Evolutionary conservation across 2,113 vertebrate genomes (phyloP).

Genomic region (Pristiophorus japonicus): DNA sequence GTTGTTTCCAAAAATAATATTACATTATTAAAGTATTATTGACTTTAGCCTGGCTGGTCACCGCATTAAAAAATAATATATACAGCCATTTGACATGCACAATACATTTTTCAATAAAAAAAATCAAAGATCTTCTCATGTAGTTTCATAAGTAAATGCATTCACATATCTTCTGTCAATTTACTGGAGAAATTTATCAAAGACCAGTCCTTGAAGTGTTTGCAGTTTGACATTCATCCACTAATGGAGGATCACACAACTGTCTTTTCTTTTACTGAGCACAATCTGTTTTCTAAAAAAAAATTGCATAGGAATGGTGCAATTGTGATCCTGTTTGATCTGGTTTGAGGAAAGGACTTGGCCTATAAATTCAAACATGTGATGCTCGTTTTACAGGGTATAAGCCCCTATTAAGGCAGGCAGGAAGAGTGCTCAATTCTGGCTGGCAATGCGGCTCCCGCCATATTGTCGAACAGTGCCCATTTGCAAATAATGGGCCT

Average conservation of each 20-base stretch:
- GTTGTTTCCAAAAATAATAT: background rate
- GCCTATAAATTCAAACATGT: background rate
- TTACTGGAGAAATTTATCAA: background rate
- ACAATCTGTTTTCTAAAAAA: background rate
- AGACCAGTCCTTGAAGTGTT: background rate
- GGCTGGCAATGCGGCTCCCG: background rate
- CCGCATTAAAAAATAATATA: constrained; percentile 4
- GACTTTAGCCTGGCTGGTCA: background rate
- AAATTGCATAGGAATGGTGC: background rate
- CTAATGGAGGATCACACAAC: background rate
- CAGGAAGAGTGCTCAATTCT: background rate
- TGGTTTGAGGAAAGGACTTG: background rate
- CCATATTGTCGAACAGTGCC: background rate
- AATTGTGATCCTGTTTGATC: background rate
- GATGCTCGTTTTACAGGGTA: background rate
- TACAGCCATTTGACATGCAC: constrained; percentile 1
- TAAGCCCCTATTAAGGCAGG: background rate
- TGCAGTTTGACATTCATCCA: background rate
- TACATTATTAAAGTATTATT: background rate
- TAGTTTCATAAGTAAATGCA: background rate
- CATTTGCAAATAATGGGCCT: no score
- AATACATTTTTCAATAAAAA: background rate
- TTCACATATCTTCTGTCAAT: background rate
- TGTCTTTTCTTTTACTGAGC: background rate
- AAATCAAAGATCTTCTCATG: background rate